Evolutionary conservation across 35 echinoderm and acorn worm genomes (phyloP), one percentile per base, ranked within the genome.

Genomic region (Ophiothrix spiculata): DNA sequence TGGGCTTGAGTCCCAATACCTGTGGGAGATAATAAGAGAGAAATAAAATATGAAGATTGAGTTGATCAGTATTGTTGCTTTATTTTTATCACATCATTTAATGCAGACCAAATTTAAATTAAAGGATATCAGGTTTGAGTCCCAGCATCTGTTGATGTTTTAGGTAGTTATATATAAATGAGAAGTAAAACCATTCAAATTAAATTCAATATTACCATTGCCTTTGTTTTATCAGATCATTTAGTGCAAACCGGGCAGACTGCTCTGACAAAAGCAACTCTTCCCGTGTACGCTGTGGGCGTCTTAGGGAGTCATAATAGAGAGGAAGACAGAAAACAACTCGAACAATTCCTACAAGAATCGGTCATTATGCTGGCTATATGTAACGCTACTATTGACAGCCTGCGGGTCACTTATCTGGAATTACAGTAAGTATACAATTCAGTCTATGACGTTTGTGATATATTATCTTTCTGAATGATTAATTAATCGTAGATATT

Each of bases 371-470:
- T 83, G 19, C 64, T 99, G 32, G 92, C 92, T 29, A 34, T 94
- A 36, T 82, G 86, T 74, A 85, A 84, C 32, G 85, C 96, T 19
- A 79, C 96, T 13, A 80, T 90, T 21, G 92, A 99, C 39, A 99
- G 96, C 78, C 82, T 99, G 29, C 63, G 87, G 64, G 38, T 93
- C 35, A 80, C 96, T 14, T 99, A 94, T 60, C 64, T 82, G 77
- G 90, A 99, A 84, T 77, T 99, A 91, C 96, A 99, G 96, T 99
- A 60, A 99, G 92, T 93, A n/a, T n/a, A n/a, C n/a, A n/a, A n/a
- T n/a, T n/a, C n/a, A n/a, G n/a, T n/a, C n/a, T n/a, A n/a, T n/a
- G n/a, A n/a, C n/a, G n/a, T n/a, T n/a, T n/a, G n/a, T n/a, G n/a
- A n/a, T n/a, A n/a, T n/a, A n/a, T n/a, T n/a, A n/a, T n/a, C n/a